Conservation (phyloP, 2,888 invertebrate genomes). For the Metallyticus violacea region DNA sequence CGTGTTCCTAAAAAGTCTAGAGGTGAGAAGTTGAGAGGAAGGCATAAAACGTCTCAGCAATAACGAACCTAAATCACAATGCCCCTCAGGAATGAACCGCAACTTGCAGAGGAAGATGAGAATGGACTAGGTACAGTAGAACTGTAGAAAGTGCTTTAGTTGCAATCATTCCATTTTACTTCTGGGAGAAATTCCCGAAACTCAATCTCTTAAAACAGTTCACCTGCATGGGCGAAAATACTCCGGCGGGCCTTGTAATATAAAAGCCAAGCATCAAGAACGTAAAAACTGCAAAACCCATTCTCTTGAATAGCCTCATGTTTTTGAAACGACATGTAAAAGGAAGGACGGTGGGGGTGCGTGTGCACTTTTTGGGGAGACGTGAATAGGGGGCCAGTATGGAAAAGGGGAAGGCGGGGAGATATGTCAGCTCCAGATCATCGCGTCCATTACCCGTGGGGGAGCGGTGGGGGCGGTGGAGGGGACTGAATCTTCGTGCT, state of each 20-base stretch:
- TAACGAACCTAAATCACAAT: background rate
- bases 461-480: background rate
- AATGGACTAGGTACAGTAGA: background rate
- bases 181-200: no score
- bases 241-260: no score
- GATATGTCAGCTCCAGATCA: slow-evolving; percentile 21
- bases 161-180: no score
- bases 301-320: background rate
- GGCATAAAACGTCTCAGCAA: background rate
- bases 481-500: background rate
- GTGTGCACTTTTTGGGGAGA: background rate
- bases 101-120: background rate
- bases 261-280: background rate
- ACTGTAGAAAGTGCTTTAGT: background rate
- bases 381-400: background rate
- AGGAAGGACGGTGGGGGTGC: background rate
- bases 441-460: background rate
- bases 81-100: background rate
- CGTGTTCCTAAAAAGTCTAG: no score
- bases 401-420: slow-evolving; percentile 6
- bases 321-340: background rate
- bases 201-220: no score
- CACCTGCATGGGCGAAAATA: background rate
- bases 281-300: background rate
- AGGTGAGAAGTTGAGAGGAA: no score